These are phyloP conservation scores for Sycophila texana DNA, from an alignment of 2,888 invertebrate genomes.

Conservation along the genomic window DNA sequence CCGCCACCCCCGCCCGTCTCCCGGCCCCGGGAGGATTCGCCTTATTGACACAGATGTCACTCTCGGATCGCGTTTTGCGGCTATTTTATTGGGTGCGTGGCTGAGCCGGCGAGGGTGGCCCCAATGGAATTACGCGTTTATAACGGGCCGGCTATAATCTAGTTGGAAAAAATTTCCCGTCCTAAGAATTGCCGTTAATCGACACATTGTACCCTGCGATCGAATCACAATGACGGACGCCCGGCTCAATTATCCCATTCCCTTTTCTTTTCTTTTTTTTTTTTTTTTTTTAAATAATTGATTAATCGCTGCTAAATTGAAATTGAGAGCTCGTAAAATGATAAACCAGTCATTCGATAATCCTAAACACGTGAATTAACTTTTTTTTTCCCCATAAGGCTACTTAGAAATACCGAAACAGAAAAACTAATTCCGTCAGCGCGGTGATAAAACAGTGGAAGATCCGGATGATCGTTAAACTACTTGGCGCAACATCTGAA, in stretches of 20 bases:
- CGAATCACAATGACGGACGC: background rate
- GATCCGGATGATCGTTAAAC: background rate
- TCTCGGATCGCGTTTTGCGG: conserved; percentile 63
- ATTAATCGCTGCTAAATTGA: too few relatives aligned
- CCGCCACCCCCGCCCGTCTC: conserved; percentile 26
- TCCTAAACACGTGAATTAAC: too few relatives aligned
- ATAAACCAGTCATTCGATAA: too few relatives aligned
- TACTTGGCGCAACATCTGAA: conserved; percentile 2
- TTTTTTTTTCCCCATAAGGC: too few relatives aligned
- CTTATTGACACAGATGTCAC: conserved; percentile 75
- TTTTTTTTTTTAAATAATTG: too few relatives aligned
- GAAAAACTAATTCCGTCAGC: background rate
- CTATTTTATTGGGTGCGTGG: conserved; percentile 32
- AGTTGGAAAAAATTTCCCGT: conserved; percentile 4
- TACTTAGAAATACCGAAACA: too few relatives aligned
- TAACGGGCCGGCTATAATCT: conserved; percentile 31
- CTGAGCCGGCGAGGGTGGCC: background rate
- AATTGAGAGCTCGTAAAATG: too few relatives aligned
- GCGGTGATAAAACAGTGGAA: background rate
- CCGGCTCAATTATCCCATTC: too few relatives aligned
- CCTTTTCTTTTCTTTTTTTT: too few relatives aligned
- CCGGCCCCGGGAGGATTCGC: conserved; percentile 66
- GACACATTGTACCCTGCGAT: conserved; percentile 9
- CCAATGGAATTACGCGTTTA: conserved; percentile 41
- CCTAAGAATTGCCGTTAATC: conserved; percentile 14